These are phyloP conservation scores for Zoanthus sansibaricus DNA, from an alignment of 92 coral and sea anemone genomes.

Conservation along the genomic window DNA sequence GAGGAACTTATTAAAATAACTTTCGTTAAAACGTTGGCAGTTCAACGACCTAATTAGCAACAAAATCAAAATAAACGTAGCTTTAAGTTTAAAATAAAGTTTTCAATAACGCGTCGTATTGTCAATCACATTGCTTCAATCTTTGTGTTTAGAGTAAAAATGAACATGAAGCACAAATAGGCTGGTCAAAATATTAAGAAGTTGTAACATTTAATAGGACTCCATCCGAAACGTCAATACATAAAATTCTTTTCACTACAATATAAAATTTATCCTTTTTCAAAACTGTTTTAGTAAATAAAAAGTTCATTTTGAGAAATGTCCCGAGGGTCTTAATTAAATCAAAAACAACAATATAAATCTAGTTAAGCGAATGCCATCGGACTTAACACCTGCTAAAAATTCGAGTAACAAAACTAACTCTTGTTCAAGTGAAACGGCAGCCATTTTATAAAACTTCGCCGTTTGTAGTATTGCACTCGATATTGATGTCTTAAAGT, in stretches of 20 bases:
- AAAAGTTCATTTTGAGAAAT: background rate
- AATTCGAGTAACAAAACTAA: background rate
- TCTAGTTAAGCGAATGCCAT: background rate
- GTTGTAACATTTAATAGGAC: background rate
- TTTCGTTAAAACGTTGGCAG: constrained; percentile 7
- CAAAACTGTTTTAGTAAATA: no score
- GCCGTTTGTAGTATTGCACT: background rate
- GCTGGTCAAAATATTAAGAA: background rate
- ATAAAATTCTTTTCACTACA: no score
- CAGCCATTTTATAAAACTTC: background rate
- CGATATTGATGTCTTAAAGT: background rate
- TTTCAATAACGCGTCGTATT: background rate
- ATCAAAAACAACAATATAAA: background rate
- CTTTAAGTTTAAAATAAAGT: background rate
- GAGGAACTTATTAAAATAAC: background rate
- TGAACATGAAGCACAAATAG: background rate
- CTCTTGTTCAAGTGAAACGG: background rate
- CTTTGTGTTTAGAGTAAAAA: background rate
- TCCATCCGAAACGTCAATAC: no score
- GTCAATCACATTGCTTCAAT: background rate
- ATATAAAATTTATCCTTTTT: no score
- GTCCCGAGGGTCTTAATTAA: background rate
- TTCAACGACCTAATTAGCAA: background rate
- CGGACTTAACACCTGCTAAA: background rate
- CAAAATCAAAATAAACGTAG: background rate